Evolutionary conservation across 2,797 vertebrate species (phyloP).

Genomic region (Carduelis carduelis): DNA sequence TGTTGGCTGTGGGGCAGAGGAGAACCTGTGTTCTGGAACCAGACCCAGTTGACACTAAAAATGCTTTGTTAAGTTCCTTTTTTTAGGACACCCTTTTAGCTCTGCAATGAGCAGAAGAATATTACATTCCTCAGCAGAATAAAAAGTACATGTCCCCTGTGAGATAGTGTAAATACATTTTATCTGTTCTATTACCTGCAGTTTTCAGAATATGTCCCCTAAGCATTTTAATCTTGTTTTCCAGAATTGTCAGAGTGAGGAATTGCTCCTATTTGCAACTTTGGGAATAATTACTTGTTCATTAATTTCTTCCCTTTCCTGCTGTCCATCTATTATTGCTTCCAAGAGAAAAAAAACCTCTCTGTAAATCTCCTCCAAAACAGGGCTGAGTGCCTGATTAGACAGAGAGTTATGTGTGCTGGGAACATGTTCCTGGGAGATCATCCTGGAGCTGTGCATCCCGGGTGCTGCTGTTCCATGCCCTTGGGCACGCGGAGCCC

Average conservation of each 20-base stretch:
- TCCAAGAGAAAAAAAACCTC: conserved; percentile 26
- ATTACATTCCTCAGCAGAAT: conserved; percentile 65
- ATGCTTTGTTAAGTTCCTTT: not conserved
- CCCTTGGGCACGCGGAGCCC: fast-evolving
- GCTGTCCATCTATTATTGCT: conserved; percentile 60
- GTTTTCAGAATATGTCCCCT: conserved; percentile 59
- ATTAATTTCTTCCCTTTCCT: conserved; percentile 69
- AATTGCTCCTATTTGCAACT: conserved; percentile 67
- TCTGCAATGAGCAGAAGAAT: conserved; percentile 31
- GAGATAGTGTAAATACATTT: conserved; percentile 70
- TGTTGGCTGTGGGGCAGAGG: fast-evolving
- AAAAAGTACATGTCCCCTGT: conserved; percentile 49
- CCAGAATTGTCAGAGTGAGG: conserved; percentile 64
- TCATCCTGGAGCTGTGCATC: fast-evolving
- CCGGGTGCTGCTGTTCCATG: fast-evolving
- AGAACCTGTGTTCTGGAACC: not conserved
- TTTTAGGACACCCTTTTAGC: conserved; percentile 45
- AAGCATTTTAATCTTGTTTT: conserved; percentile 74
- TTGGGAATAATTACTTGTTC: conserved; percentile 66
- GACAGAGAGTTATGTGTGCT: not conserved
- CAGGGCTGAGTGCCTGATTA: conserved; percentile 36
- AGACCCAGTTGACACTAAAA: conserved; percentile 7
- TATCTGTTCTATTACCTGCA: conserved; percentile 64
- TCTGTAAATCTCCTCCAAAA: conserved; percentile 26
- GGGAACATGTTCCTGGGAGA: not conserved